Conservation (phyloP, 2,113 vertebrate species). For the Nothobranchius kuhntae region DNA sequence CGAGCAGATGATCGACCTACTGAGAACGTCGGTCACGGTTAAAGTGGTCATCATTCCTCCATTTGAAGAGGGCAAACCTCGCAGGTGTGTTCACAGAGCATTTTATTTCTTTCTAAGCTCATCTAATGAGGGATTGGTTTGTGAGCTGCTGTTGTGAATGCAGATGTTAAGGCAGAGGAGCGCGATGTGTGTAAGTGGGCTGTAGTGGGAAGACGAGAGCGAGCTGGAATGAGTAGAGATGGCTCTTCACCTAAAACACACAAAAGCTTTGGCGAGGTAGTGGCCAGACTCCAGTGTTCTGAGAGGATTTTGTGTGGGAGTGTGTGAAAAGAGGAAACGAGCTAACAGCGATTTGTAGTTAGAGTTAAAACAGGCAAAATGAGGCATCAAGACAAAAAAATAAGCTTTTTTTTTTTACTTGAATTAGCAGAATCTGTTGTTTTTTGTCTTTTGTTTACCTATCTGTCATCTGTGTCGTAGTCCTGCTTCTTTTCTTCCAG, state of each 20-base stretch:
- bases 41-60: conserved; percentile 94
- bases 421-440: conserved; percentile 25
- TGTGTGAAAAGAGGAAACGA: conserved; percentile 70
- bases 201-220: conserved; percentile 23
- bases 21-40: conserved; percentile 91
- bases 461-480: conserved; percentile 11
- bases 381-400: conserved; percentile 21
- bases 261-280: conserved; percentile 56
- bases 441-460: conserved; percentile 10
- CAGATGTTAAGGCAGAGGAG: conserved; percentile 27
- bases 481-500: conserved; percentile 20
- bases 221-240: conserved; percentile 26
- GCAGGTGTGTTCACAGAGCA: conserved; percentile 78
- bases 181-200: neutral
- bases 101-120: conserved; percentile 5
- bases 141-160: conserved; percentile 4
- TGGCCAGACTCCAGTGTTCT: conserved; percentile 73
- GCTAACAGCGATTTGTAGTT: conserved; percentile 31
- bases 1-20: conserved; percentile 95
- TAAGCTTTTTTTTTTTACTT: conserved; percentile 31
- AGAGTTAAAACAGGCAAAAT: conserved; percentile 16
- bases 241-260: conserved; percentile 45
- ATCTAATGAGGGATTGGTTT: conserved; percentile 13
- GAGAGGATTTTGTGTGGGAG: conserved; percentile 71
- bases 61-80: conserved; percentile 87